Percentiles rank a stretch among this genome's conserved stretches.
phyloP scores from a whole-genome alignment of 92 coral and sea anemone genomes.

The Porites lobata region DNA sequence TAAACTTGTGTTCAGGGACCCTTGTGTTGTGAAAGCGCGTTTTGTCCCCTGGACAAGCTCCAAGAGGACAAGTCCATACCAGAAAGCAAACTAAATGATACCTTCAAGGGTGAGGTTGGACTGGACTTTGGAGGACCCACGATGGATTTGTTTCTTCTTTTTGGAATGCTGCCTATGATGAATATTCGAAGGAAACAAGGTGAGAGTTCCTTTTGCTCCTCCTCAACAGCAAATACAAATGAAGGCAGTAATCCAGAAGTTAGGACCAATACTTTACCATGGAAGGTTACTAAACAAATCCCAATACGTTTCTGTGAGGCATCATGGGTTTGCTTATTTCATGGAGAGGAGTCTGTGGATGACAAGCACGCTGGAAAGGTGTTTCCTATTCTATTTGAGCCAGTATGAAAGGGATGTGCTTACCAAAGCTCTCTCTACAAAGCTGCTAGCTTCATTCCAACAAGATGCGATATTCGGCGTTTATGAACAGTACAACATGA shows the following conservation, averaged over 20 bases:
- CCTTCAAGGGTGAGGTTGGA: constrained; percentile 52
- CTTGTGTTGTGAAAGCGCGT: no score
- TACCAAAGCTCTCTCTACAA: constrained; percentile 43
- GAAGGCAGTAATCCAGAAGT: constrained; percentile 30
- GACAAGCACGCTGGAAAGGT: constrained; percentile 47
- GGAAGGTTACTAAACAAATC: constrained; percentile 55
- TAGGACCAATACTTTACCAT: constrained; percentile 63
- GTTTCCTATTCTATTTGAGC: constrained; percentile 63
- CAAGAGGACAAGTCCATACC: constrained; percentile 47
- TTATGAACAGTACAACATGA: background rate
- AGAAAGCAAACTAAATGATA: constrained; percentile 42
- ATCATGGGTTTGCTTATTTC: constrained; percentile 50
- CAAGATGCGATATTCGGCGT: constrained; percentile 39
- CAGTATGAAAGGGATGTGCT: constrained; percentile 66
- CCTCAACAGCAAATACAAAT: constrained; percentile 48
- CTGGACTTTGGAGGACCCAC: constrained; percentile 77
- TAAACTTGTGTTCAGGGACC: no score
- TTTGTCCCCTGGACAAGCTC: background rate
- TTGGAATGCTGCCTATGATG: constrained; percentile 72
- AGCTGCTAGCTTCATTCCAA: constrained; percentile 35
- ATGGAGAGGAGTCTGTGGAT: constrained; percentile 67
- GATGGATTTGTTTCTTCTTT: constrained; percentile 67
- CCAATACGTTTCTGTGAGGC: constrained; percentile 70
- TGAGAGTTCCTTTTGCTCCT: constrained; percentile 67
- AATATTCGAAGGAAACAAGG: constrained; percentile 66